These are phyloP conservation scores for Glaucopsyche alexis DNA, from an alignment of 2,888 invertebrate genomes.

Conservation along the genomic window DNA sequence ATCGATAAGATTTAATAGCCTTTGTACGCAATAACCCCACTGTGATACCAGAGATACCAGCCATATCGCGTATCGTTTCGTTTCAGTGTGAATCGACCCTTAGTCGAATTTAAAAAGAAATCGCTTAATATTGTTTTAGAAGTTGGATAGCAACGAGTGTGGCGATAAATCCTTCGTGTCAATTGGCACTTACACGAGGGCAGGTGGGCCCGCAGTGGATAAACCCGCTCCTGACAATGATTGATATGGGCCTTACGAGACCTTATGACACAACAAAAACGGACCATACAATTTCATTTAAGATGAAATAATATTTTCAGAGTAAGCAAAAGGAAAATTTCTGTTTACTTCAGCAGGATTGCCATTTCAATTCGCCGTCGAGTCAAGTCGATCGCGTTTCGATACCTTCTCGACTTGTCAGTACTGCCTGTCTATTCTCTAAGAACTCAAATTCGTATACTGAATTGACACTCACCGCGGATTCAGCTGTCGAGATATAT, in stretches of 20 bases:
- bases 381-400: no score
- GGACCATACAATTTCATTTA: slow-evolving; percentile 3
- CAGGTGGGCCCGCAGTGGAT: background rate
- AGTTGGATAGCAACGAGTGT: background rate
- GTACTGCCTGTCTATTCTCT: no score
- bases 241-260: background rate
- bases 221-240: slow-evolving; percentile 11
- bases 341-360: no score
- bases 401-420: no score
- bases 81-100: no score
- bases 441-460: no score
- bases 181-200: background rate
- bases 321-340: background rate
- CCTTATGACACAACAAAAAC: slow-evolving; percentile 14
- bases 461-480: no score
- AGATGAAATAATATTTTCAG: background rate
- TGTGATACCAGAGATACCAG: no score
- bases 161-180: slow-evolving; percentile 2
- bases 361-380: no score
- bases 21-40: background rate
- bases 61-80: no score
- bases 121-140: background rate
- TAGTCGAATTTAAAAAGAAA: no score
- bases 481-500: no score
- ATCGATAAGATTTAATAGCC: background rate